phyloP scores from a whole-genome alignment of 2,113 vertebrate species.

The Pluvianellus socialis region DNA sequence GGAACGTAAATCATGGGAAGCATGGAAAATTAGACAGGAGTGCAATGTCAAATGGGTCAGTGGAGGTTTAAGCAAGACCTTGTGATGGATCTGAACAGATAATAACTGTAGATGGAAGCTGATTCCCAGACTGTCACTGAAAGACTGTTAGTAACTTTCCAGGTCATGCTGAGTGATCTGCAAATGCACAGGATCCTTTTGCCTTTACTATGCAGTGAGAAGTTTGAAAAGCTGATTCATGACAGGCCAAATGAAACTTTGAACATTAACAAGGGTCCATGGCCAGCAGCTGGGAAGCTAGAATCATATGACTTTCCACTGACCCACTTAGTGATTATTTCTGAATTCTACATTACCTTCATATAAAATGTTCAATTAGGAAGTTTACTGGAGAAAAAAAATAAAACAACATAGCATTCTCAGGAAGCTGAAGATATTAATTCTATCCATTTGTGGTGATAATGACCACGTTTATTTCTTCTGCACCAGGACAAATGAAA shows the following conservation, averaged over 20 bases:
- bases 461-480: neutral
- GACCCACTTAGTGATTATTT: neutral
- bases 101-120: neutral
- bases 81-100: neutral
- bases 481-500: neutral
- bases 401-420: neutral
- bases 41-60: neutral
- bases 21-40: neutral
- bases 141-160: neutral
- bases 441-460: neutral
- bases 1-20: neutral
- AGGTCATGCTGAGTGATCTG: neutral
- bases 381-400: neutral
- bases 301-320: neutral
- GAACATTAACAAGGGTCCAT: neutral
- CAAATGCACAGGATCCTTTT: neutral
- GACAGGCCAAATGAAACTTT: neutral
- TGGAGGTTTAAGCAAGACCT: neutral
- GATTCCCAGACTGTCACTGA: neutral
- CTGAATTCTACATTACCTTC: neutral
- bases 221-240: constrained; percentile 1
- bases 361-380: neutral
- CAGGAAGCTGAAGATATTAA: neutral
- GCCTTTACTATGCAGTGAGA: neutral
- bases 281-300: neutral